Percentiles rank a stretch among this genome's conserved stretches.
Conservation (phyloP, 2,888 invertebrate species). For the Tenodera sinensis region DNA sequence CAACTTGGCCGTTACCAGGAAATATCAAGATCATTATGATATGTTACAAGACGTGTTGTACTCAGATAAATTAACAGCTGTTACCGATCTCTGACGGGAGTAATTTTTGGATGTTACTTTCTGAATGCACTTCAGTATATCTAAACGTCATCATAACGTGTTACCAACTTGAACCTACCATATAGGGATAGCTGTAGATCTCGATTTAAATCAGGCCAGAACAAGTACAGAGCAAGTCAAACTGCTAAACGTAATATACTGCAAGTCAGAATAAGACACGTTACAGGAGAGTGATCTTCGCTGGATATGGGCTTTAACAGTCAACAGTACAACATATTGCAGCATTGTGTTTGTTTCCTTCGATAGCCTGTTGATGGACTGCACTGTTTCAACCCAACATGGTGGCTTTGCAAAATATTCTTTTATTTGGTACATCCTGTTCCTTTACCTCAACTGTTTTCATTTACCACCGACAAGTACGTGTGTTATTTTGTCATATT, state of each 20-base stretch:
- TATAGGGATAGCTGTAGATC: background rate
- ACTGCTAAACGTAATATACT: background rate
- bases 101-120: background rate
- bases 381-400: too few relatives aligned
- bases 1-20: too few relatives aligned
- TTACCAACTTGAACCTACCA: background rate
- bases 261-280: background rate
- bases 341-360: too few relatives aligned
- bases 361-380: too few relatives aligned
- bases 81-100: background rate
- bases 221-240: background rate
- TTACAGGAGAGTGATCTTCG: background rate
- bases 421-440: too few relatives aligned
- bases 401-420: too few relatives aligned
- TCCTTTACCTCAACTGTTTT: too few relatives aligned
- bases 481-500: too few relatives aligned
- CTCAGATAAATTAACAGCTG: too few relatives aligned
- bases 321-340: background rate
- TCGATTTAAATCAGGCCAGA: background rate
- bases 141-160: background rate
- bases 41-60: too few relatives aligned
- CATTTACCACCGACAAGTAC: too few relatives aligned
- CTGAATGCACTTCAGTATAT: background rate
- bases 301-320: background rate
- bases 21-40: too few relatives aligned